Evolutionary conservation across 2,888 invertebrate species (phyloP).

Genomic region (Nysson spinosus): DNA sequence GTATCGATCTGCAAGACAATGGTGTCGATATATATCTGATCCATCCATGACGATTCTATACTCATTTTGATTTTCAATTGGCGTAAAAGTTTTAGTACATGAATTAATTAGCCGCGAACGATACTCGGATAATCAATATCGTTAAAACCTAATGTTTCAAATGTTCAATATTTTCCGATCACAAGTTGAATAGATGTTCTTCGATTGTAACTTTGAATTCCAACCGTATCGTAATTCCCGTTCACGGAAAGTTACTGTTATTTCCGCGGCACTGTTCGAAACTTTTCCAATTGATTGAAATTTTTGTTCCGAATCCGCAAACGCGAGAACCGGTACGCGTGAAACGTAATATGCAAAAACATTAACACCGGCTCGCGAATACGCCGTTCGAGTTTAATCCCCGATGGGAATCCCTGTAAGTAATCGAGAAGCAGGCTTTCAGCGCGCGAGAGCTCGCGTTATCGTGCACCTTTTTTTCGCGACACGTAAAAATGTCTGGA

Average conservation of each 20-base stretch:
- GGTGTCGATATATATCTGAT: slow-evolving; percentile 24
- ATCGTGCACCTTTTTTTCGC: slow-evolving; percentile 4
- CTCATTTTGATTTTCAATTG: slow-evolving; percentile 35
- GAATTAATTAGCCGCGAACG: slow-evolving; percentile 5
- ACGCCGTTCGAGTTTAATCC: slow-evolving; percentile 26
- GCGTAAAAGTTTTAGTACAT: neutral
- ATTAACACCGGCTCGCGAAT: neutral
- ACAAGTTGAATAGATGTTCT: too few relatives aligned
- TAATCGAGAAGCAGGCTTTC: slow-evolving; percentile 40
- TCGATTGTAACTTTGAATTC: neutral
- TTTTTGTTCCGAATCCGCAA: neutral
- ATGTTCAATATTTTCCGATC: too few relatives aligned
- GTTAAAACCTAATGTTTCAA: too few relatives aligned
- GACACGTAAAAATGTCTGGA: slow-evolving; percentile 21
- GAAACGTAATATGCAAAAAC: slow-evolving; percentile 3
- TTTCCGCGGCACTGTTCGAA: neutral
- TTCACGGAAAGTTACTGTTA: neutral
- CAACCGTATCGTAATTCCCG: slow-evolving; percentile 21
- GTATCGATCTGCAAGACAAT: too few relatives aligned
- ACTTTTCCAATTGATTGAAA: neutral
- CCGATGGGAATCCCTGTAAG: slow-evolving; percentile 30
- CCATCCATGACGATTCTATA: slow-evolving; percentile 25
- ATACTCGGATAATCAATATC: too few relatives aligned
- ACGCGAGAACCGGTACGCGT: neutral
- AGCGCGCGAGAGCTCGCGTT: neutral